Percentiles rank a stretch among this genome's conserved stretches.
phyloP scores from a whole-genome alignment of 2,888 invertebrate species.

The Caenorhabditis parvicauda region DNA sequence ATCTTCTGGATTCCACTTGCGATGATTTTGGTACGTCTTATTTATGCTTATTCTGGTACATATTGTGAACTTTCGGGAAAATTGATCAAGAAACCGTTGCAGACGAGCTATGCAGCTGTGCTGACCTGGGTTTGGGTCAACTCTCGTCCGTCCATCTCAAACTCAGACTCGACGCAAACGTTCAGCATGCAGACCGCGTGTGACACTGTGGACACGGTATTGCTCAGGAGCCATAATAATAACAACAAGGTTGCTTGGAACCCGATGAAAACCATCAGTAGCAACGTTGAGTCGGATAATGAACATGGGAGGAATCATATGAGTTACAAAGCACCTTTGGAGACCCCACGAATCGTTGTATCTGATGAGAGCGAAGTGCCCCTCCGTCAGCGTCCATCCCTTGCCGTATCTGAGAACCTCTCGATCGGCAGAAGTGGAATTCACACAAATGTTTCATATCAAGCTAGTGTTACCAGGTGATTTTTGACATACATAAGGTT shows the following conservation, averaged over 20 bases:
- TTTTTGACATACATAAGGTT: too few species aligned
- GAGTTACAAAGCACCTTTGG: too few species aligned
- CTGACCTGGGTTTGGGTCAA: conserved; percentile 60
- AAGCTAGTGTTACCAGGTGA: conserved; percentile 40
- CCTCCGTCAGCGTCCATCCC: conserved; percentile 32
- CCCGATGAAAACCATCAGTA: too few species aligned
- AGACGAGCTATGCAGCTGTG: conserved; percentile 55
- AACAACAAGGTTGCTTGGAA: too few species aligned
- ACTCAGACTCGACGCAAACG: conserved; percentile 12
- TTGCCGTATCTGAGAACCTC: conserved; percentile 35
- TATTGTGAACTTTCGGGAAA: neutral
- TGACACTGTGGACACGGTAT: conserved; percentile 52
- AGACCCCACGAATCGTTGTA: conserved; percentile 38
- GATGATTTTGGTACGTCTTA: conserved; percentile 48
- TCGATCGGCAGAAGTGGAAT: conserved; percentile 35
- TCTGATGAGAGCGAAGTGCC: conserved; percentile 39
- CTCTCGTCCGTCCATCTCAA: conserved; percentile 47
- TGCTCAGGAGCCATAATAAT: too few species aligned
- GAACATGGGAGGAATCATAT: too few species aligned
- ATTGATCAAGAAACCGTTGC: conserved; percentile 2
- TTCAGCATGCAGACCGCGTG: conserved; percentile 42
- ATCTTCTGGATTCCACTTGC: conserved; percentile 58
- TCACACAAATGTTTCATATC: conserved; percentile 46
- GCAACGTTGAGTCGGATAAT: too few species aligned
- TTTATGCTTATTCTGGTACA: neutral